Percentiles rank a stretch among this genome's conserved stretches.
These are phyloP conservation scores for Microctonus brassicae DNA, from an alignment of 2,888 invertebrate genomes.

Conservation along the genomic window DNA sequence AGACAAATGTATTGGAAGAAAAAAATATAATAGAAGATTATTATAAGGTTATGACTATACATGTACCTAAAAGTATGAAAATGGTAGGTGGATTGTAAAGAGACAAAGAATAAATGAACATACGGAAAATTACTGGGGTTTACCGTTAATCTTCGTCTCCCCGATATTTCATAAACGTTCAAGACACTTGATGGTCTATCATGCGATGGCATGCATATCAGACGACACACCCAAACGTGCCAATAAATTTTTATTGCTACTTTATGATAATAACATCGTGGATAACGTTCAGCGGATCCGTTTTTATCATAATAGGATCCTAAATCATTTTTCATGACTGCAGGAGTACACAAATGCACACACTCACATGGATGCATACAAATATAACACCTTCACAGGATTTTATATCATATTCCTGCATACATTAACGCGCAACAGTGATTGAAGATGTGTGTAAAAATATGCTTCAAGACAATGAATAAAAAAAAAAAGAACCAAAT, in stretches of 20 bases:
- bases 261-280: slow-evolving; percentile 63
- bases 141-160: slow-evolving; percentile 25
- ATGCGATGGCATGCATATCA: slow-evolving; percentile 7
- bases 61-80: too few relatives aligned
- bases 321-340: slow-evolving; percentile 55
- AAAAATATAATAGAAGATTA: neutral
- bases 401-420: neutral
- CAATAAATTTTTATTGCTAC: slow-evolving; percentile 68
- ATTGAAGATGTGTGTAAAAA: neutral
- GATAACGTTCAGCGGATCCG: slow-evolving; percentile 57
- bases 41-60: neutral
- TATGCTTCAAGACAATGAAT: too few relatives aligned
- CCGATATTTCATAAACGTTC: slow-evolving; percentile 7
- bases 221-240: slow-evolving; percentile 49
- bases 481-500: too few relatives aligned
- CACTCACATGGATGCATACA: neutral
- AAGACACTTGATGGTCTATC: slow-evolving; percentile 24
- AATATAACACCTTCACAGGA: too few relatives aligned
- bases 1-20: slow-evolving; percentile 13
- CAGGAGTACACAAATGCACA: slow-evolving; percentile 45
- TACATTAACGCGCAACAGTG: neutral
- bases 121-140: slow-evolving; percentile 5
- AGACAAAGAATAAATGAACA: neutral
- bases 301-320: slow-evolving; percentile 61
- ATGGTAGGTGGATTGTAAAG: neutral